A percentile compares a stretch with the other conserved stretches of the same genome.
These are phyloP conservation scores for Spisula subtruncata DNA, from an alignment of 2,888 invertebrate genomes.

Conservation along the genomic window DNA sequence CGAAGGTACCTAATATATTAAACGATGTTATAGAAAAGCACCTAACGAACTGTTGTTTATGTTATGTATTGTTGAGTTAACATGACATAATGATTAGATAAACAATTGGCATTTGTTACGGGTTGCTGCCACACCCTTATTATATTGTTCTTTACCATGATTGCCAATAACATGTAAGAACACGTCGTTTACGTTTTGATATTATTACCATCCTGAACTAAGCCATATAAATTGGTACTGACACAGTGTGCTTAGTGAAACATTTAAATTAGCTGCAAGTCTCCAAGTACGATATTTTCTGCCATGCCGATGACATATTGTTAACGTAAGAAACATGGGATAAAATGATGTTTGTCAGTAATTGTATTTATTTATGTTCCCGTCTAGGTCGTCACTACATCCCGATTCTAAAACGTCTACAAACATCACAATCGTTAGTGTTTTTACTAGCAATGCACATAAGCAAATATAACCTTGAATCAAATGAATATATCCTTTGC, in stretches of 20 bases:
- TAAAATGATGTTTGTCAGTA: no score
- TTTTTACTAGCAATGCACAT: no score
- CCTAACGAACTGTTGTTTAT: not conserved
- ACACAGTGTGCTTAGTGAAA: not conserved
- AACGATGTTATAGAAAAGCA: not conserved
- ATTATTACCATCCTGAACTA: not conserved
- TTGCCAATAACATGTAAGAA: not conserved
- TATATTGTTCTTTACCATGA: not conserved
- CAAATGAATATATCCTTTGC: no score
- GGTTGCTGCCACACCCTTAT: not conserved
- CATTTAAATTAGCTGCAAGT: not conserved
- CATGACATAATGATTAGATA: conserved; percentile 15
- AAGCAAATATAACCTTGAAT: no score
- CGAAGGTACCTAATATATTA: no score
- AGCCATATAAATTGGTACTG: not conserved
- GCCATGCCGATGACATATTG: no score
- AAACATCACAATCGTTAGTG: no score
- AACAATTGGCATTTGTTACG: not conserved
- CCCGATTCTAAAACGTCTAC: no score
- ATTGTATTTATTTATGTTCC: no score
- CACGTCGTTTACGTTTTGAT: not conserved
- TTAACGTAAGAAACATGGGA: no score
- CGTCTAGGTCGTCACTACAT: no score
- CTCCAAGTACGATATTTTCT: no score
- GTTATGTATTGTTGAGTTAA: not conserved